phyloP scores from a whole-genome alignment of 2,888 invertebrate species.

The Acanthosoma haemorrhoidale region DNA sequence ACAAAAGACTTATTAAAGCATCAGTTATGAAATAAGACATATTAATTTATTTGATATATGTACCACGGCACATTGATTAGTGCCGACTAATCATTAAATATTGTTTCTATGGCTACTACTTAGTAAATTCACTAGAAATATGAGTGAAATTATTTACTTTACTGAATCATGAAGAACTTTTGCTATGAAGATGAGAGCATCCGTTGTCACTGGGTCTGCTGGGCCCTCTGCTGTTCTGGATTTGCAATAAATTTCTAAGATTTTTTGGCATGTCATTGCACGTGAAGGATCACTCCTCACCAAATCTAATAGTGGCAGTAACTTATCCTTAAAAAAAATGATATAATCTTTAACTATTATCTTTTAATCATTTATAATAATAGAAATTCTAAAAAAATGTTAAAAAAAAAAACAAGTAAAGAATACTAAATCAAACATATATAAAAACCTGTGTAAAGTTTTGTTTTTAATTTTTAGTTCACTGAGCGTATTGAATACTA shows the following conservation, averaged over 20 bases:
- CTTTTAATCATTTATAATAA: too few relatives aligned
- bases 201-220: slow-evolving; percentile 80
- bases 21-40: neutral
- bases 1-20: neutral
- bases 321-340: slow-evolving; percentile 64
- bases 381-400: too few relatives aligned
- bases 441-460: too few relatives aligned
- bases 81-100: too few relatives aligned
- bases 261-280: slow-evolving; percentile 76
- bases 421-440: too few relatives aligned
- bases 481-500: too few relatives aligned
- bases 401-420: too few relatives aligned
- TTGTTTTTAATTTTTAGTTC: too few relatives aligned
- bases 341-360: too few relatives aligned
- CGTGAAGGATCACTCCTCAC: slow-evolving; percentile 79
- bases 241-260: slow-evolving; percentile 52
- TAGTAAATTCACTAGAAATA: neutral
- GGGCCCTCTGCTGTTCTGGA: slow-evolving; percentile 50
- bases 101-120: neutral
- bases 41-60: neutral
- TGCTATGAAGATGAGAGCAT: slow-evolving; percentile 81
- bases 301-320: slow-evolving; percentile 82
- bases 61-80: too few relatives aligned
- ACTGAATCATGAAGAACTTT: slow-evolving; percentile 89
- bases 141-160: slow-evolving; percentile 57